Percentiles rank a stretch among this genome's conserved stretches.
Evolutionary conservation across 2,888 invertebrate genomes (phyloP).

Genomic region (Eristalis arbustorum): DNA sequence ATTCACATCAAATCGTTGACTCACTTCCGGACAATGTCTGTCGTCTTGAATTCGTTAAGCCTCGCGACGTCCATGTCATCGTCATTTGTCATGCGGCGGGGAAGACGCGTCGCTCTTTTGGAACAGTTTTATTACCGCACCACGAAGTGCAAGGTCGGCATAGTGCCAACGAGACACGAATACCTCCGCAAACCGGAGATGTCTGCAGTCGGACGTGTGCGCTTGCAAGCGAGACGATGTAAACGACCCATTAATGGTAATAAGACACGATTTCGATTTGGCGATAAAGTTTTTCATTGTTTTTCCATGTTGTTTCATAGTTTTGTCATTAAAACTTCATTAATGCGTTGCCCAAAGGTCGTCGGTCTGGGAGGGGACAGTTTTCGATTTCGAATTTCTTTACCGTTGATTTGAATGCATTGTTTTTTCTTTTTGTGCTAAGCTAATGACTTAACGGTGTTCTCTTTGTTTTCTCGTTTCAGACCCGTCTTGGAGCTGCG

Average conservation of each 20-base stretch:
- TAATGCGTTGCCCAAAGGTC: neutral
- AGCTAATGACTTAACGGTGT: neutral
- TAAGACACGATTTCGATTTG: conserved; percentile 3
- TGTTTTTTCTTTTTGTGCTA: neutral
- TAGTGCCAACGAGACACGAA: neutral
- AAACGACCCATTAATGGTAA: conserved; percentile 1
- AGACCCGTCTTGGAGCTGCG: neutral
- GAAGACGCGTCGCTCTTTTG: neutral
- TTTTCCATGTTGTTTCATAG: neutral
- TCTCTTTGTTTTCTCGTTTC: neutral
- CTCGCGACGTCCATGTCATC: neutral
- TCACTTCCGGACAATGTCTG: neutral
- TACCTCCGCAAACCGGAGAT: neutral
- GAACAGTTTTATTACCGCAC: neutral
- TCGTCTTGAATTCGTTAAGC: neutral
- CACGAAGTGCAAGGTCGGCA: neutral
- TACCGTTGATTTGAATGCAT: neutral
- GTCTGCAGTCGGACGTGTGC: neutral
- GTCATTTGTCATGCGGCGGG: neutral
- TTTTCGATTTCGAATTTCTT: neutral
- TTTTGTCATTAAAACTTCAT: too few relatives aligned
- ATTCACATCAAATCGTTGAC: neutral
- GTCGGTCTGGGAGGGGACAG: neutral
- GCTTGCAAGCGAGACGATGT: neutral
- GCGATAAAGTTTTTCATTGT: neutral